Evolutionary conservation across 2,888 invertebrate genomes (phyloP).

Genomic region (Diaperis boleti): DNA sequence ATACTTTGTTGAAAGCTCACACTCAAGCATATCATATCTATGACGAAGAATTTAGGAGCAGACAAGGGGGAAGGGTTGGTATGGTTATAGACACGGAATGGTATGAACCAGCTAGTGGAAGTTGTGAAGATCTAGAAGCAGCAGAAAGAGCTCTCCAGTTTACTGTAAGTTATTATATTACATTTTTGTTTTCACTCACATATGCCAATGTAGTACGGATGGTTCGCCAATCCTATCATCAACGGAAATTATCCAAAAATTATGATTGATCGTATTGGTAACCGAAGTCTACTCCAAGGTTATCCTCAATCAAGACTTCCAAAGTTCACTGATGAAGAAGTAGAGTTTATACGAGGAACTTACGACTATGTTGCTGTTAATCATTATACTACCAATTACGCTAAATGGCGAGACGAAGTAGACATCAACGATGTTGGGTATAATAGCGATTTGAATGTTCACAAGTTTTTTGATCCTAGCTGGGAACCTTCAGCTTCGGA

Average conservation of each 20-base stretch:
- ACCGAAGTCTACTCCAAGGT: conserved; percentile 71
- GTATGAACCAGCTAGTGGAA: conserved; percentile 67
- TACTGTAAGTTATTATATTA: conserved; percentile 63
- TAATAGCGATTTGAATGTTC: conserved; percentile 8
- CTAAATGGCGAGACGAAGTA: conserved; percentile 46
- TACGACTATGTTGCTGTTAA: conserved; percentile 82
- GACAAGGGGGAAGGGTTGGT: conserved; percentile 71
- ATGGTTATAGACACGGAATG: conserved; percentile 69
- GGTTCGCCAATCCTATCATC: conserved; percentile 80
- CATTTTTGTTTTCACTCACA: not conserved
- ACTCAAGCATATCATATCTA: conserved; percentile 75
- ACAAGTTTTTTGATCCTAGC: not conserved
- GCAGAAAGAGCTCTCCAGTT: conserved; percentile 69
- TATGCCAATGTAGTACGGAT: conserved; percentile 71
- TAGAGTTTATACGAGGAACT: conserved; percentile 70
- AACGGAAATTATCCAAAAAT: conserved; percentile 75
- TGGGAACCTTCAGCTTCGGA: conserved; percentile 10
- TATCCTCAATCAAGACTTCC: conserved; percentile 73
- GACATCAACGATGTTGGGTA: conserved; percentile 4
- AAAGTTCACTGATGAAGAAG: conserved; percentile 71
- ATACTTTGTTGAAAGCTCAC: conserved; percentile 77
- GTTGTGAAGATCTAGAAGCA: conserved; percentile 66
- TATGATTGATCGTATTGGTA: conserved; percentile 72
- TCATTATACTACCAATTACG: conserved; percentile 73
- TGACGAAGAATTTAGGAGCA: conserved; percentile 68